These are phyloP conservation scores for Mormyrus iriodes DNA, from an alignment of 2,113 vertebrate genomes.

Conservation along the genomic window DNA sequence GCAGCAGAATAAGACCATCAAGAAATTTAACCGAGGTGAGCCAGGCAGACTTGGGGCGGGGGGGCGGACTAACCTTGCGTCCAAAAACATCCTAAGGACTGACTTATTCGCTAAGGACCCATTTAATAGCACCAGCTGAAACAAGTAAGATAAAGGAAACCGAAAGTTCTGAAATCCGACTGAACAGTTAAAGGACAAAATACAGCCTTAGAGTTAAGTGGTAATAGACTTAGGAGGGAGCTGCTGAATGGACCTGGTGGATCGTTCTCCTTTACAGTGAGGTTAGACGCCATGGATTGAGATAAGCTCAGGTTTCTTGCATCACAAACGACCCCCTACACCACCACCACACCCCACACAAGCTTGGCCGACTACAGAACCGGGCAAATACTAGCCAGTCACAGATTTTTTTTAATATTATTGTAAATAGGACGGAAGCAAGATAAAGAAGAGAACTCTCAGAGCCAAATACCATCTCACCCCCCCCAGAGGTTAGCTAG, in stretches of 20 bases:
- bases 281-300: no score
- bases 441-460: background rate
- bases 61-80: background rate
- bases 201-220: background rate
- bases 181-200: no score
- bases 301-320: no score
- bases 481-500: background rate
- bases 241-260: no score
- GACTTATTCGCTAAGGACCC: background rate
- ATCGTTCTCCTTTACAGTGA: no score
- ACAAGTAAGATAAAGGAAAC: background rate
- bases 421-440: background rate
- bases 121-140: background rate
- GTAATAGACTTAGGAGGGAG: background rate
- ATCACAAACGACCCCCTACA: no score
- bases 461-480: background rate
- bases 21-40: conserved; percentile 68
- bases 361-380: no score
- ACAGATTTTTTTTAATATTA: background rate
- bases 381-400: background rate
- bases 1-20: conserved; percentile 64
- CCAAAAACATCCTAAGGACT: background rate
- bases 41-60: conserved; percentile 19
- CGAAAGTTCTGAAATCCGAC: no score
- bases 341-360: no score